phyloP scores from a whole-genome alignment of 2,888 invertebrate species.

The Chalcosyrphus nemorum region DNA sequence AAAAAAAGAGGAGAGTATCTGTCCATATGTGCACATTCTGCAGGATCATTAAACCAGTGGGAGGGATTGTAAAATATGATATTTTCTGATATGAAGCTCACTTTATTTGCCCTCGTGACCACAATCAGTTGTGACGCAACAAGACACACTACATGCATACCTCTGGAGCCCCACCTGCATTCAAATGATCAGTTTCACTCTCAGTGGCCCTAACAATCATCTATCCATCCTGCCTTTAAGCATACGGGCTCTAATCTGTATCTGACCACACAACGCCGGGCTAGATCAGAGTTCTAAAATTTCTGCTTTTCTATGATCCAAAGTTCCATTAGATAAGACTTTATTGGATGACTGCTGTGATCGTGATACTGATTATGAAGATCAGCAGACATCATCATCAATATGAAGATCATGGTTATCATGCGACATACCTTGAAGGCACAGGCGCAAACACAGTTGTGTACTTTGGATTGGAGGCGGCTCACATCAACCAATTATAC shows the following conservation, averaged over 20 bases:
- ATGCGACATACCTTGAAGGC: constrained; percentile 34
- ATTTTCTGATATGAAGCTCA: neutral
- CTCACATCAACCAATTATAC: constrained; percentile 62
- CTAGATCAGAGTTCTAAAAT: neutral
- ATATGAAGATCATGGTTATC: constrained; percentile 16
- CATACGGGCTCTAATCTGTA: neutral
- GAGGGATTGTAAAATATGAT: neutral
- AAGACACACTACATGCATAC: neutral
- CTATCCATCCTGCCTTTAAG: neutral
- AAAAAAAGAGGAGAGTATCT: no score
- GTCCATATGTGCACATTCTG: neutral
- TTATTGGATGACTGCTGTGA: constrained; percentile 45
- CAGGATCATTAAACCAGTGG: neutral
- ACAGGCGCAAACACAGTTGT: no score
- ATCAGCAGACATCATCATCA: constrained; percentile 41
- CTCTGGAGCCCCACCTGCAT: neutral
- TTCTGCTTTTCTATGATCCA: neutral
- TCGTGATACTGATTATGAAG: constrained; percentile 45
- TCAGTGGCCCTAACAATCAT: neutral
- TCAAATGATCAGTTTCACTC: neutral
- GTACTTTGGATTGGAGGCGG: constrained; percentile 31
- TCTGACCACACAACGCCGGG: neutral
- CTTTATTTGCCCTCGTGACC: neutral
- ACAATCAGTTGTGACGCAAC: neutral
- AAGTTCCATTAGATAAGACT: constrained; percentile 39